Conservation (phyloP, 2,113 vertebrate species). For the Sisor rabdophorus region DNA sequence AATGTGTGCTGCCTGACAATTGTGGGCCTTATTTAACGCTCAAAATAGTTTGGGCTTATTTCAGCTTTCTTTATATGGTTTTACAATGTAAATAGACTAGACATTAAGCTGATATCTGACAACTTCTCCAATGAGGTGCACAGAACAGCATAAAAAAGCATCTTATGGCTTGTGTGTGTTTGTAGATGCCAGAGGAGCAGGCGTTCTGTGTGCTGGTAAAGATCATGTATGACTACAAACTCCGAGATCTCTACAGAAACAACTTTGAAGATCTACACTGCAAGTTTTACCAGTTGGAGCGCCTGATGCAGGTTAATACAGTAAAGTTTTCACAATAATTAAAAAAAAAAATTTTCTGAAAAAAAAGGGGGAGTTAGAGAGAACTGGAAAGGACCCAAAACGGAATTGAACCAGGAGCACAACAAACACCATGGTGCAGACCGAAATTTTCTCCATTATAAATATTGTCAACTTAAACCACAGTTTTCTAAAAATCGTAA, state of each 20-base stretch:
- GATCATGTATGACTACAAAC: conserved; percentile 94
- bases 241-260: conserved; percentile 92
- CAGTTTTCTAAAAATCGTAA: too few relatives aligned
- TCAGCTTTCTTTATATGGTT: not conserved
- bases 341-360: too few relatives aligned
- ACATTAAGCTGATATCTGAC: not conserved
- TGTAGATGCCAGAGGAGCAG: conserved; percentile 97
- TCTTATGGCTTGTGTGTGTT: conserved; percentile 1
- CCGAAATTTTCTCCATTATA: too few relatives aligned
- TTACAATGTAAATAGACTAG: not conserved
- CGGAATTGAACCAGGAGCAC: too few relatives aligned
- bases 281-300: conserved; percentile 97
- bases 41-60: not conserved
- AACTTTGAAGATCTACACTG: conserved; percentile 98
- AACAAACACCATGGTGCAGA: too few relatives aligned
- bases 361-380: too few relatives aligned
- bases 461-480: too few relatives aligned
- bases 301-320: conserved; percentile 84
- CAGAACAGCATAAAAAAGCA: not conserved
- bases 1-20: too few relatives aligned
- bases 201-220: conserved; percentile 96
- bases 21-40: not conserved
- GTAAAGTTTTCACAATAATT: too few relatives aligned
- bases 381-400: too few relatives aligned
- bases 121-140: not conserved